Evolutionary conservation across 2,888 invertebrate genomes (phyloP).

Genomic region (Mamestra brassicae): DNA sequence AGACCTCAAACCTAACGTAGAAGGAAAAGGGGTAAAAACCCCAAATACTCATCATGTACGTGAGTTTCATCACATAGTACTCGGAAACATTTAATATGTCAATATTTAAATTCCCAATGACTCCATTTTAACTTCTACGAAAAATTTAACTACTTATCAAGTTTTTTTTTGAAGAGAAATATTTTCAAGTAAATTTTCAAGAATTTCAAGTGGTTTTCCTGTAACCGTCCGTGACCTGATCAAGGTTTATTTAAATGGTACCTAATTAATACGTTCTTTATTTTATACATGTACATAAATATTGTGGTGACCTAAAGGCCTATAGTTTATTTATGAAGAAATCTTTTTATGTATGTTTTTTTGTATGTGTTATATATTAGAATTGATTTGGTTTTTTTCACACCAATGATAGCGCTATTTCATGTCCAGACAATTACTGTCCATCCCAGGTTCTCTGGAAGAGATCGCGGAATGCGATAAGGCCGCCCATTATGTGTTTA

Average conservation of each 20-base stretch:
- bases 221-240: conserved; percentile 1
- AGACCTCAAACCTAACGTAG: neutral
- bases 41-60: conserved; percentile 9
- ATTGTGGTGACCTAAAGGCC: too few species aligned
- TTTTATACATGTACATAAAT: neutral
- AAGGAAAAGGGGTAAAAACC: conserved; percentile 30
- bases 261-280: neutral
- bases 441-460: too few species aligned
- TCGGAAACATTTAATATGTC: conserved; percentile 13
- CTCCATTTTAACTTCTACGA: conserved; percentile 37
- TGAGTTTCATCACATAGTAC: conserved; percentile 27
- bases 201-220: conserved; percentile 39
- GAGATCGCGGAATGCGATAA: too few species aligned
- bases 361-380: too few species aligned
- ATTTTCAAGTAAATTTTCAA: conserved; percentile 18
- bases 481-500: too few species aligned
- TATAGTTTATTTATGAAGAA: too few species aligned
- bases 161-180: conserved; percentile 9
- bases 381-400: too few species aligned
- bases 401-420: too few species aligned
- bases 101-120: conserved; percentile 41
- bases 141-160: conserved; percentile 4
- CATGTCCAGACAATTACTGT: too few species aligned
- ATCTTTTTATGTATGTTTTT: too few species aligned
- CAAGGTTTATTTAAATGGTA: conserved; percentile 16